Evolutionary conservation across 2,113 vertebrate species (phyloP).

Genomic region (Salvelinus namaycush): DNA sequence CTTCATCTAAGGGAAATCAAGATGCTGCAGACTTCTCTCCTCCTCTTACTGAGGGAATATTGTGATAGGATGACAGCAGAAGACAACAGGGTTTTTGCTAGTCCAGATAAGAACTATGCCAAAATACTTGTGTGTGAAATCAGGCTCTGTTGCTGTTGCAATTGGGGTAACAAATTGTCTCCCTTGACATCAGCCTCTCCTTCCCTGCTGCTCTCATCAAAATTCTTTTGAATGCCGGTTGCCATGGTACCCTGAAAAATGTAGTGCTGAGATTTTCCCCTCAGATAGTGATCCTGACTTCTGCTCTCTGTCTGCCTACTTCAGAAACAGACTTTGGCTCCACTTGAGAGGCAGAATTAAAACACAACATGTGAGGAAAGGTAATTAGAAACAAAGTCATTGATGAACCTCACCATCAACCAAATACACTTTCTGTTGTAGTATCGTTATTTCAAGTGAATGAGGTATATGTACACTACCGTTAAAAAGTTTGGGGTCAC

Average conservation of each 20-base stretch:
- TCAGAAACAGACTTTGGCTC: slow-evolving; percentile 36
- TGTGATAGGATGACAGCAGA: slow-evolving; percentile 16
- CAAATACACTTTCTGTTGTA: background rate
- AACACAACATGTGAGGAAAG: slow-evolving; percentile 30
- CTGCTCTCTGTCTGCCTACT: slow-evolving; percentile 32
- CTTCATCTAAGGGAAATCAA: slow-evolving; percentile 43
- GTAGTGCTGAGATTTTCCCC: slow-evolving; percentile 61
- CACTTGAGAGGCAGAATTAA: slow-evolving; percentile 41
- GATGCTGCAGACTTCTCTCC: slow-evolving; percentile 17
- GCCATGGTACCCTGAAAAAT: slow-evolving; percentile 78
- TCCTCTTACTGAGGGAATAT: slow-evolving; percentile 17
- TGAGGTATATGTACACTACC: background rate
- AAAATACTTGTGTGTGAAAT: slow-evolving; percentile 47
- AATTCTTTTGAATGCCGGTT: slow-evolving; percentile 78
- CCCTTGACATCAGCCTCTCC: slow-evolving; percentile 68
- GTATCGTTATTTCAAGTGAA: background rate
- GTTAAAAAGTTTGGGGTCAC: too few relatives aligned
- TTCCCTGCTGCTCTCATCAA: slow-evolving; percentile 75
- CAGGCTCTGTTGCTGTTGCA: slow-evolving; percentile 62
- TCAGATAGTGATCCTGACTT: slow-evolving; percentile 61
- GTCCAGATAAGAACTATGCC: slow-evolving; percentile 32
- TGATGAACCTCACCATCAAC: slow-evolving; percentile 5
- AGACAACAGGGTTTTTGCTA: slow-evolving; percentile 25
- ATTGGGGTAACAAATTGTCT: slow-evolving; percentile 72
- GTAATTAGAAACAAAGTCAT: slow-evolving; percentile 10